phyloP scores from a whole-genome alignment of 30 jellyfish, hydroid and myxozoan species.

The Turritopsis rubra region DNA sequence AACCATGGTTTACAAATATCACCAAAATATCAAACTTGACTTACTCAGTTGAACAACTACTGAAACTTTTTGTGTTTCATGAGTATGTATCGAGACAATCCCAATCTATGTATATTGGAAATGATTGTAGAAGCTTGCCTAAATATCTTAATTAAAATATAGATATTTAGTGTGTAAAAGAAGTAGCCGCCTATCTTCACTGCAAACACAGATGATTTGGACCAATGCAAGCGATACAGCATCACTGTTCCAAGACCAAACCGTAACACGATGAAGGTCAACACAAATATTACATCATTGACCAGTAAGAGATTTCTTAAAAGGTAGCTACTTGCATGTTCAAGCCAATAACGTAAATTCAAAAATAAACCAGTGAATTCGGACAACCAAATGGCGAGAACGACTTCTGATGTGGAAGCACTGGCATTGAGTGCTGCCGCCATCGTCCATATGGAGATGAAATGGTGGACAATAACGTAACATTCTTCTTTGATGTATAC shows the following conservation, averaged over 20 bases:
- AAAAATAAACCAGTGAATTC: conserved; percentile 64
- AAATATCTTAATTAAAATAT: conserved; percentile 48
- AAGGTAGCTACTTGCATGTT: conserved; percentile 23
- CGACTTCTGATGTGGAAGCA: conserved; percentile 45
- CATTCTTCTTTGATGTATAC: conserved; percentile 49
- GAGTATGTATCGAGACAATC: neutral
- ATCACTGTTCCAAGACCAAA: conserved; percentile 57
- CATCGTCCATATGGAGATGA: neutral
- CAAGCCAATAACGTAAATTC: conserved; percentile 56
- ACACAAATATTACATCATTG: conserved; percentile 54
- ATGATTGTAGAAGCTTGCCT: neutral
- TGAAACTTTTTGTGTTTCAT: neutral
- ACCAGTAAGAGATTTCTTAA: conserved; percentile 27
- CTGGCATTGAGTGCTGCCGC: neutral
- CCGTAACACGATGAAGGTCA: conserved; percentile 39
- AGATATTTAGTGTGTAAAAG: conserved; percentile 40
- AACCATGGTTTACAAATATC: too few species aligned
- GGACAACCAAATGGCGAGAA: conserved; percentile 63
- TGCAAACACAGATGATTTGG: conserved; percentile 37
- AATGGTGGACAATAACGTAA: conserved; percentile 54
- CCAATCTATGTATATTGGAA: neutral
- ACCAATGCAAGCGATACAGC: conserved; percentile 21
- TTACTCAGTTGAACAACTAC: neutral
- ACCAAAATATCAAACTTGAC: too few species aligned
- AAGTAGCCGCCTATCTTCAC: conserved; percentile 52